These are phyloP conservation scores for Ophion ellenae DNA, from an alignment of 2,888 invertebrate genomes.

Conservation along the genomic window DNA sequence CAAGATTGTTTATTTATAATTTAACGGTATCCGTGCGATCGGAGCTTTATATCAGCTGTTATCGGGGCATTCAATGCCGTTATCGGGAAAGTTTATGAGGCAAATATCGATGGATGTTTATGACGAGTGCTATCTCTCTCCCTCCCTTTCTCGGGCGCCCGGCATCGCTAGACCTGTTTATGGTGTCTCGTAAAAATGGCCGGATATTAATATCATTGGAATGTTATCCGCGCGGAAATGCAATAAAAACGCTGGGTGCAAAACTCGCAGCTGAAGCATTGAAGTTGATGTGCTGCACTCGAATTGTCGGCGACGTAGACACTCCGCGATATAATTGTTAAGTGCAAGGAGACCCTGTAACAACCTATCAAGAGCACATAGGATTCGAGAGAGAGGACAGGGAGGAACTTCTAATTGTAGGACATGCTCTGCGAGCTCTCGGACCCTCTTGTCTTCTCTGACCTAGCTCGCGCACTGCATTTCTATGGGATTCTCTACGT, in stretches of 20 bases:
- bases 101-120: constrained; percentile 44
- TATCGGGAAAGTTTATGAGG: constrained; percentile 26
- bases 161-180: constrained; percentile 24
- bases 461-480: constrained; percentile 10
- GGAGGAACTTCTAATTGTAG: constrained; percentile 55
- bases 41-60: constrained; percentile 7
- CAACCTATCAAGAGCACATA: constrained; percentile 45
- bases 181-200: constrained; percentile 41
- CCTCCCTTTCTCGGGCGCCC: background rate
- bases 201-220: constrained; percentile 52
- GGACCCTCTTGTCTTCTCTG: constrained; percentile 9
- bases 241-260: constrained; percentile 18
- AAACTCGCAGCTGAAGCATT: constrained; percentile 8
- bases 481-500: constrained; percentile 36
- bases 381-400: background rate
- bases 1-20: constrained; percentile 40
- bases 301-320: background rate
- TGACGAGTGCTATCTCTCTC: constrained; percentile 6
- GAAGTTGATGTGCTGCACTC: background rate
- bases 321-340: constrained; percentile 48
- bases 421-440: constrained; percentile 41
- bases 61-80: constrained; percentile 19
- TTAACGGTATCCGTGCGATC: constrained; percentile 31
- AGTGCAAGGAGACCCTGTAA: constrained; percentile 14
- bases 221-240: constrained; percentile 32